A percentile compares a stretch with the other conserved stretches of the same genome.
Conservation (phyloP, 2,797 vertebrate genomes). For the Podarcis siculus region DNA sequence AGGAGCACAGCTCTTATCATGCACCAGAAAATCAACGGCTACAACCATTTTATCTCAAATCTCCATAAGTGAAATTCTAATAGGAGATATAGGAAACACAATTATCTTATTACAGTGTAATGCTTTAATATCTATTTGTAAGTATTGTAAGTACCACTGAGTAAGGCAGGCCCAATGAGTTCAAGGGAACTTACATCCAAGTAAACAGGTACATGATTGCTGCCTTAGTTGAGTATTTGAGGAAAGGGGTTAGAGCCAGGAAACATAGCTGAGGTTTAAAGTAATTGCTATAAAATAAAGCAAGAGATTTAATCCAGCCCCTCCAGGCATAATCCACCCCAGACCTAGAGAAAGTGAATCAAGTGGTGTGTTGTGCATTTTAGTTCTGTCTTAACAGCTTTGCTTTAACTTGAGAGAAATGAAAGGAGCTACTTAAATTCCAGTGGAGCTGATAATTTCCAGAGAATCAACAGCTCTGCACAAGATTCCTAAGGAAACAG, state of each 20-base stretch:
- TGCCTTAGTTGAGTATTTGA: background rate
- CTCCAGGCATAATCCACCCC: background rate
- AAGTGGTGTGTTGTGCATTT: background rate
- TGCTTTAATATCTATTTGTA: background rate
- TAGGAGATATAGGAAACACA: background rate
- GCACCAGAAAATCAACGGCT: background rate
- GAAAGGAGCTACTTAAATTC: rapidly evolving
- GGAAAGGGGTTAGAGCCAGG: background rate
- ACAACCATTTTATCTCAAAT: background rate
- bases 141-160: too few relatives aligned
- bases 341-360: background rate
- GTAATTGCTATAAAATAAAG: background rate
- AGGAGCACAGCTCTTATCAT: background rate
- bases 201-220: background rate
- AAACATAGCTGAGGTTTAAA: background rate
- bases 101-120: background rate
- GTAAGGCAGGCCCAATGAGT: too few relatives aligned
- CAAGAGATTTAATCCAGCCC: background rate
- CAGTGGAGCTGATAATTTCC: background rate
- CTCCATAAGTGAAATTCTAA: background rate
- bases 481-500: constrained; percentile 48
- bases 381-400: background rate
- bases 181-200: too few relatives aligned
- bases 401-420: background rate
- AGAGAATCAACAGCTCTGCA: constrained; percentile 16